Evolutionary conservation across 2,797 vertebrate species (phyloP).

Genomic region (Tauraco hartlaubi): DNA sequence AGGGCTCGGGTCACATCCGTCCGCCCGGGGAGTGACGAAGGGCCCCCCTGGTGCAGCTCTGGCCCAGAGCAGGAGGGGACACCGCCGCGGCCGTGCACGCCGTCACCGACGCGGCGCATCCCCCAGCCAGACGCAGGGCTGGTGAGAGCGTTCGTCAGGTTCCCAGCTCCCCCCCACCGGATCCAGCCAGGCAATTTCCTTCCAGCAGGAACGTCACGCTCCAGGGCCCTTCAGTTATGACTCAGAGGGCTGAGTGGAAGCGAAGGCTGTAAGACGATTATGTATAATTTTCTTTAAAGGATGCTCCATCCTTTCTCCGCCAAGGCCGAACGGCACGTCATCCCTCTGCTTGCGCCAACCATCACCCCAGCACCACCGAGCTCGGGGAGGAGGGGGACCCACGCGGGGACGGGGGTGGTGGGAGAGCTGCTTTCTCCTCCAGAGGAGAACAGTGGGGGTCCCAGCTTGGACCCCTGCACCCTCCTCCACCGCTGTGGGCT

Average conservation of each 20-base stretch:
- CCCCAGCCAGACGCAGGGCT: accelerated
- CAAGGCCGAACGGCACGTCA: slow-evolving; percentile 18
- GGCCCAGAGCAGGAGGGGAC: accelerated
- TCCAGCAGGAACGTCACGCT: slow-evolving; percentile 56
- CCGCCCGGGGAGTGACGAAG: accelerated
- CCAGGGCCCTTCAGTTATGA: slow-evolving; percentile 67
- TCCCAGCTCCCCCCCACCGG: background rate
- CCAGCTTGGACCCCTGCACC: accelerated
- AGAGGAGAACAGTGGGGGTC: background rate
- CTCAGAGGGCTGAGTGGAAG: slow-evolving; percentile 56
- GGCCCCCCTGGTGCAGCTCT: background rate
- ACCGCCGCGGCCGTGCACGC: accelerated
- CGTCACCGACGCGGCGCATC: accelerated
- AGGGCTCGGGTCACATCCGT: accelerated
- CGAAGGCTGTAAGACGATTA: slow-evolving; percentile 42
- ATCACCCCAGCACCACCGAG: background rate
- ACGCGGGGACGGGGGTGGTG: accelerated
- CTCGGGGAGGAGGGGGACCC: background rate
- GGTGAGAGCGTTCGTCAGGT: background rate
- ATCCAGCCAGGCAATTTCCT: slow-evolving; percentile 64
- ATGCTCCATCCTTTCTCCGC: slow-evolving; percentile 27
- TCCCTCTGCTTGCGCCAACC: background rate
- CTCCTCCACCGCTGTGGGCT: background rate
- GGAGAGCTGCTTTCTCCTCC: background rate
- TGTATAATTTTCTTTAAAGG: slow-evolving; percentile 65